A percentile compares a stretch with the other conserved stretches of the same genome.
Conservation (phyloP, 2,113 vertebrate genomes). For the Mellivora capensis region DNA sequence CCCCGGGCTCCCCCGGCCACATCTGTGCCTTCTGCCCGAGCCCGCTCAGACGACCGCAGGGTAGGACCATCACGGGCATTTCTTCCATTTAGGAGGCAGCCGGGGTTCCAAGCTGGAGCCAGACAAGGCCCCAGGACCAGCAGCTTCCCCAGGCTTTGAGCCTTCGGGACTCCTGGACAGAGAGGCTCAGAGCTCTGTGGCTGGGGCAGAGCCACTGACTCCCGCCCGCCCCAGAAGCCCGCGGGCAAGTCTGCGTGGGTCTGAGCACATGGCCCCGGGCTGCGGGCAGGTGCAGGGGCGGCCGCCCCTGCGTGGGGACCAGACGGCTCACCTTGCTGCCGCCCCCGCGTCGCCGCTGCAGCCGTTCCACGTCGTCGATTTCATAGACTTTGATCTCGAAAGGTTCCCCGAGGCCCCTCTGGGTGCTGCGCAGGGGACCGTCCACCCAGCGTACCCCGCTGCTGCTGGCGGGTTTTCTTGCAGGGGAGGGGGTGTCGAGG, state of each 20-base stretch:
- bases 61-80: accelerated
- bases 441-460: slow-evolving; percentile 96
- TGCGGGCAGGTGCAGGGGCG: accelerated
- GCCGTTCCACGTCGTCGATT: slow-evolving; percentile 96
- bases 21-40: neutral
- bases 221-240: accelerated
- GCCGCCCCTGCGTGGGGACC: accelerated
- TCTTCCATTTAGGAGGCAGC: neutral
- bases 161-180: accelerated
- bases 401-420: slow-evolving; percentile 87
- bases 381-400: slow-evolving; percentile 99
- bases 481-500: slow-evolving; percentile 89
- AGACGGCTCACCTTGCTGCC: slow-evolving; percentile 86
- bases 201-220: neutral
- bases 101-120: neutral
- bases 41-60: neutral
- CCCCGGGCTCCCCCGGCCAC: accelerated
- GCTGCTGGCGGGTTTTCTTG: slow-evolving; percentile 88
- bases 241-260: accelerated
- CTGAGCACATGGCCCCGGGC: accelerated
- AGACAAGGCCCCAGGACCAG: neutral
- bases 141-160: accelerated
- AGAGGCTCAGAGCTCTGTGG: accelerated
- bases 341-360: slow-evolving; percentile 89
- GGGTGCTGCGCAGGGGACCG: slow-evolving; percentile 88